Evolutionary conservation across 1,140 invertebrate genomes (phyloP).

Genomic region (Aphidius ervi): DNA sequence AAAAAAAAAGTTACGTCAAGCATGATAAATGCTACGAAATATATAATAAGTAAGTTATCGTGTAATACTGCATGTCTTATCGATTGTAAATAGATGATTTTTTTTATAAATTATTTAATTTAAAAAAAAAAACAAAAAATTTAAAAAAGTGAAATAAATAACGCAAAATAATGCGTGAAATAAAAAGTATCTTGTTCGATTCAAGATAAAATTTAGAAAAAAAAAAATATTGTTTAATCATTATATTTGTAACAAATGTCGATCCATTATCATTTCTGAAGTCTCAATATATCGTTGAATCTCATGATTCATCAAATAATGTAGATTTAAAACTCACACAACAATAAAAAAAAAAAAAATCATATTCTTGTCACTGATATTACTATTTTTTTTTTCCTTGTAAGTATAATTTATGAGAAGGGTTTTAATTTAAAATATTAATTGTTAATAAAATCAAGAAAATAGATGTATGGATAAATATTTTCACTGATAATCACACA

Average conservation of each 20-base stretch:
- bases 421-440: no score
- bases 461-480: no score
- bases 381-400: no score
- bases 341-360: no score
- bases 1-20: conserved; percentile 29
- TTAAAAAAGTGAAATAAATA: neutral
- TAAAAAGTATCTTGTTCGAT: neutral
- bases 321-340: no score
- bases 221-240: neutral
- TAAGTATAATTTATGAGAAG: no score
- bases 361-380: no score
- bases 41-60: conserved; percentile 33
- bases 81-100: conserved; percentile 50
- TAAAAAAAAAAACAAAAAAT: conserved; percentile 25
- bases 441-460: no score
- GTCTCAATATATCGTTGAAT: no score
- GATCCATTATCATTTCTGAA: neutral
- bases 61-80: conserved; percentile 45
- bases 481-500: no score
- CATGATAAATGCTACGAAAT: conserved; percentile 41
- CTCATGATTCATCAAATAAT: no score
- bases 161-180: conserved; percentile 3
- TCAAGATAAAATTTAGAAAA: neutral
- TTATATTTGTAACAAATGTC: conserved; percentile 6
- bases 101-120: conserved; percentile 49